These are phyloP conservation scores for Microtus montanus DNA, from an alignment of 2,113 vertebrate species.

Conservation along the genomic window DNA sequence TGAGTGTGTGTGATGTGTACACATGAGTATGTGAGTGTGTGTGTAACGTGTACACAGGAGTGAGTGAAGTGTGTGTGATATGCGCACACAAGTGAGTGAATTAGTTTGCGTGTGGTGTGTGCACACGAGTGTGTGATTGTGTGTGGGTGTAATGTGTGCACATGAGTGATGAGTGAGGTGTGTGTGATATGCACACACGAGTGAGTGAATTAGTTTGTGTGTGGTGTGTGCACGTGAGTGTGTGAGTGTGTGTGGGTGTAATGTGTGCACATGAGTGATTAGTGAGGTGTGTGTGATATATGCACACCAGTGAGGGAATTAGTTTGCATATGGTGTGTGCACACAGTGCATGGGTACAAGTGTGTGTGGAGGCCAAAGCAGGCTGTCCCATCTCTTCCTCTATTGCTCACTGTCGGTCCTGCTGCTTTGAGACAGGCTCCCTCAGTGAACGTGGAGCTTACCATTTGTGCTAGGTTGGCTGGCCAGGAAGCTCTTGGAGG, in stretches of 20 bases:
- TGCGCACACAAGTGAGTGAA: too few relatives aligned
- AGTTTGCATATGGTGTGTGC: too few relatives aligned
- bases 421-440: not conserved
- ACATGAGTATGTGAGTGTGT: not conserved
- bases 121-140: not conserved
- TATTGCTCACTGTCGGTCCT: not conserved
- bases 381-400: not conserved
- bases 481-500: not conserved
- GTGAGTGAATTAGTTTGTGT: too few relatives aligned
- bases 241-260: too few relatives aligned
- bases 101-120: not conserved
- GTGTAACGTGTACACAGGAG: not conserved
- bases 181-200: not conserved
- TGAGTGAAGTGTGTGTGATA: not conserved
- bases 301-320: too few relatives aligned
- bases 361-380: not conserved
- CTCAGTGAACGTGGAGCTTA: too few relatives aligned
- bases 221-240: too few relatives aligned
- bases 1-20: not conserved
- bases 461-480: not conserved
- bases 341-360: not conserved
- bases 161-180: not conserved
- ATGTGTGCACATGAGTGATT: too few relatives aligned
- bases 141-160: not conserved
- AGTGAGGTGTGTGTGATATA: not conserved